Percentiles rank a stretch among this genome's conserved stretches.
These are phyloP conservation scores for Panorpa germanica DNA, from an alignment of 2,888 invertebrate genomes.

Conservation along the genomic window DNA sequence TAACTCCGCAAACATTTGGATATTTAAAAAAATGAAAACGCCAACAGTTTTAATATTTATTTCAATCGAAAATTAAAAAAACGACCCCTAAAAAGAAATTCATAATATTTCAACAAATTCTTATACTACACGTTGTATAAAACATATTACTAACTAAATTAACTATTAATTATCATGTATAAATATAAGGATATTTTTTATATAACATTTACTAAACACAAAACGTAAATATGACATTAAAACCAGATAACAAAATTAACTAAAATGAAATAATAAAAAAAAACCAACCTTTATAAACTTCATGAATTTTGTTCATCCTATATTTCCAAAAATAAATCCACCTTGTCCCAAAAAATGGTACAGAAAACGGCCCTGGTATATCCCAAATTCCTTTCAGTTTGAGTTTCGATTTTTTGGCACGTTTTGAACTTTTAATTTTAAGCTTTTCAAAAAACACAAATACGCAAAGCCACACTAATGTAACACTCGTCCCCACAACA, in stretches of 20 bases:
- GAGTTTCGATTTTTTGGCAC: no score
- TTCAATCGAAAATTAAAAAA: no score
- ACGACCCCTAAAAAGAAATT: no score
- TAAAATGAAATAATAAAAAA: conserved; percentile 4
- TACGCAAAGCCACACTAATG: no score
- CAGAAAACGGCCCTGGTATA: conserved; percentile 53
- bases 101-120: no score
- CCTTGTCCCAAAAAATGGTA: conserved; percentile 60
- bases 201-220: not conserved
- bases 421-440: no score
- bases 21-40: no score
- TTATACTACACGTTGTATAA: no score
- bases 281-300: conserved; percentile 52
- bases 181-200: not conserved
- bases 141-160: conserved; percentile 2
- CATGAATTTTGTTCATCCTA: conserved; percentile 53
- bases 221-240: not conserved
- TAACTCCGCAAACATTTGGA: no score
- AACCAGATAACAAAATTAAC: not conserved
- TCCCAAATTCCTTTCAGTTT: conserved; percentile 18
- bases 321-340: conserved; percentile 61
- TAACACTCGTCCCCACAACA: no score
- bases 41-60: no score
- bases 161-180: not conserved
- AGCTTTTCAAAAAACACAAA: no score